These are phyloP conservation scores for Drosophila greeni DNA, from an alignment of 2,888 invertebrate genomes.

Conservation along the genomic window DNA sequence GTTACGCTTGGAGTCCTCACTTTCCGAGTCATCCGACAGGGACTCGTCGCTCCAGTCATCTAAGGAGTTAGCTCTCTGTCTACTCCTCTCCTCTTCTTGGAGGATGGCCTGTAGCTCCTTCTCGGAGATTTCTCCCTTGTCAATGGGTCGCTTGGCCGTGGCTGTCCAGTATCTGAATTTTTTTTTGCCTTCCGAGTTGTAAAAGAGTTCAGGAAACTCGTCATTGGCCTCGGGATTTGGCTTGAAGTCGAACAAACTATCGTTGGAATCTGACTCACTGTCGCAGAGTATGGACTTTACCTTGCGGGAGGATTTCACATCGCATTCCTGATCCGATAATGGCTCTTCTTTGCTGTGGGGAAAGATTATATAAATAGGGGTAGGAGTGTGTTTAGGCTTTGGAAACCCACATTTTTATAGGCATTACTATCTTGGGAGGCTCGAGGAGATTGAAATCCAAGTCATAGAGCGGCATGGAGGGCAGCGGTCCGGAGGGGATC, in stretches of 20 bases:
- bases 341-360: not conserved
- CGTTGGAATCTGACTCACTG: not conserved
- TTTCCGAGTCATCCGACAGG: not conserved
- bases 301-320: too few species aligned
- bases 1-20: not conserved
- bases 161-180: constrained; percentile 27
- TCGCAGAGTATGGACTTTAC: not conserved
- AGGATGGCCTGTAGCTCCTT: not conserved
- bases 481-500: not conserved
- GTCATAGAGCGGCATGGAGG: constrained; percentile 5
- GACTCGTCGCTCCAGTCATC: constrained; percentile 17
- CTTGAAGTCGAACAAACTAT: not conserved
- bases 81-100: not conserved
- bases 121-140: constrained; percentile 6
- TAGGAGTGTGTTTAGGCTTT: too few species aligned
- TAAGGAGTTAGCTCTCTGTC: not conserved
- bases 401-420: not conserved
- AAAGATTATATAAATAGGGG: not conserved
- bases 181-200: not conserved
- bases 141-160: constrained; percentile 1
- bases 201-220: not conserved
- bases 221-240: not conserved
- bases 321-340: not conserved
- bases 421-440: not conserved
- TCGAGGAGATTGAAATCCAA: not conserved